These are phyloP conservation scores for Tanytarsus gracilentus DNA, from an alignment of 2,888 invertebrate genomes.

Conservation along the genomic window DNA sequence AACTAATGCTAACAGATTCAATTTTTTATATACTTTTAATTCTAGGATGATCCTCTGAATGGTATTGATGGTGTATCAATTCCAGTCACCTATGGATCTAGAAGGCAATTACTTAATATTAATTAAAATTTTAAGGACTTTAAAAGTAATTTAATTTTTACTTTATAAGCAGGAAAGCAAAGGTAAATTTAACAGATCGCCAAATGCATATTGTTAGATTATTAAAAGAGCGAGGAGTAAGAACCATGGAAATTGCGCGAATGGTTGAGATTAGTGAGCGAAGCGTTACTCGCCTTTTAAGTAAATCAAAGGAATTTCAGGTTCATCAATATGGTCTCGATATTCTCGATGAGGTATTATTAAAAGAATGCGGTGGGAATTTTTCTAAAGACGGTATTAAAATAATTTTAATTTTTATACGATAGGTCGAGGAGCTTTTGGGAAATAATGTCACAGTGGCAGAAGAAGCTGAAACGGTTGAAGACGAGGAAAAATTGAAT, in stretches of 20 bases:
- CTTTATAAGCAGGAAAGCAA: too few relatives aligned
- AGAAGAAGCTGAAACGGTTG: too few relatives aligned
- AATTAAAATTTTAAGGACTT: background rate
- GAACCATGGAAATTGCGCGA: conserved; percentile 27
- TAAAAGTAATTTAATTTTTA: background rate
- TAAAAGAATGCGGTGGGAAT: background rate
- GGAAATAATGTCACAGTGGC: too few relatives aligned
- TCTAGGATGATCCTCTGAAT: too few relatives aligned
- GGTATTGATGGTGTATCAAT: too few relatives aligned
- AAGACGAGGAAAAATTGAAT: too few relatives aligned
- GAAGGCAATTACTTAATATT: background rate
- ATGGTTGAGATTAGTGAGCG: conserved; percentile 19
- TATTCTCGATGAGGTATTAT: background rate
- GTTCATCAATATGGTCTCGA: background rate
- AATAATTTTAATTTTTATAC: too few relatives aligned
- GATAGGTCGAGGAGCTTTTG: background rate
- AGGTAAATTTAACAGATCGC: background rate
- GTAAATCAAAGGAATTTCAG: background rate
- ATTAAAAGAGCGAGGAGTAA: conserved; percentile 6
- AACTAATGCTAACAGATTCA: too few relatives aligned
- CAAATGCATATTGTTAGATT: conserved; percentile 12
- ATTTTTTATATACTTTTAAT: too few relatives aligned
- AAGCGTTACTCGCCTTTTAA: conserved; percentile 10
- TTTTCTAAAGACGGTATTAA: too few relatives aligned
- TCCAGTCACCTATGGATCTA: too few relatives aligned